Conservation (phyloP, 2,113 vertebrate genomes). For the Pao palembangensis region DNA sequence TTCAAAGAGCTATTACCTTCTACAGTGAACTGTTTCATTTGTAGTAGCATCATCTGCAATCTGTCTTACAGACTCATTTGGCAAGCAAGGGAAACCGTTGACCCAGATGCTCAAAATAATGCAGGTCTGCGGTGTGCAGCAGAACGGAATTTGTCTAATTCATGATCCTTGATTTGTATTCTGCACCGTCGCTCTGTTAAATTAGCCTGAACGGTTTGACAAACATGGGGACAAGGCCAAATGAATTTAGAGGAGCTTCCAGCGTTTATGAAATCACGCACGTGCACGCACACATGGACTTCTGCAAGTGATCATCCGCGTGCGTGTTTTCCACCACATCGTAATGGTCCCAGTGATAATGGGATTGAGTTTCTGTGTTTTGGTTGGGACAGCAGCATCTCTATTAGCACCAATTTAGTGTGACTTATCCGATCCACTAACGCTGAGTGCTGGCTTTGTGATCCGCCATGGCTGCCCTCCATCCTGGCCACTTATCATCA, state of each 20-base stretch:
- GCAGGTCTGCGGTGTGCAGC: constrained; percentile 21
- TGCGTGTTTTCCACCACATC: constrained; percentile 18
- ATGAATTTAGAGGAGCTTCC: constrained; percentile 56
- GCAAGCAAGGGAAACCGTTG: constrained; percentile 10
- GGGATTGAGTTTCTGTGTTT: constrained; percentile 59
- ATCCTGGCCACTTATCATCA: constrained; percentile 53
- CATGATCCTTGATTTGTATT: constrained; percentile 49
- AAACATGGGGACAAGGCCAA: constrained; percentile 43
- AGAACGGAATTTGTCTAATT: constrained; percentile 44
- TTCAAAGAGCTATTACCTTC: too few relatives aligned
- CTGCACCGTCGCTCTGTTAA: constrained; percentile 48
- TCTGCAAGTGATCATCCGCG: constrained; percentile 11
- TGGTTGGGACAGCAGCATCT: constrained; percentile 37
- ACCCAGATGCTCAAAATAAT: constrained; percentile 15
- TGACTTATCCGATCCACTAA: constrained; percentile 55
- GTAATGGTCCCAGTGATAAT: constrained; percentile 48
- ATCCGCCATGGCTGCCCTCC: constrained; percentile 31
- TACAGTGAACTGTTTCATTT: constrained; percentile 1
- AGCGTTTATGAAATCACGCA: constrained; percentile 33
- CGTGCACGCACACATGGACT: not conserved
- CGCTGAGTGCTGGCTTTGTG: constrained; percentile 36
- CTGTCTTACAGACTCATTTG: too few relatives aligned
- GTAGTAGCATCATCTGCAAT: not conserved
- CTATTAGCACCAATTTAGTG: constrained; percentile 63
- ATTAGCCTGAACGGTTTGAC: constrained; percentile 59